Base-by-base conservation (phyloP, 35 echinoderm and acorn worm species). In the Apostichopus parvimensis region DNA sequence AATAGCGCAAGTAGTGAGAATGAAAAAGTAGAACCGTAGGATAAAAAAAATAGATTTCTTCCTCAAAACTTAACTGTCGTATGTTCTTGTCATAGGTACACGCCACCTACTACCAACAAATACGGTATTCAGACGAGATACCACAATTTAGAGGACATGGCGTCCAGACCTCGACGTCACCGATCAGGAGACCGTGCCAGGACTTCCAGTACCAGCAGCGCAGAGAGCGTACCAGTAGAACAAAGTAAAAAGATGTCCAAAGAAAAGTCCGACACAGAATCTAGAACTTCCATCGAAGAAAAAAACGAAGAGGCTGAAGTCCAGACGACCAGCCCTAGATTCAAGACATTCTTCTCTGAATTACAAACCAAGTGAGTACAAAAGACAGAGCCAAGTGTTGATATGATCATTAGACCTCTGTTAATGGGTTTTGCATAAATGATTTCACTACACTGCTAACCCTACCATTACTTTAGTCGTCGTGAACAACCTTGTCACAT, bases 101-200 rank as follows among this genome's bases (percentile, higher is more conserved):
- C 91, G 79, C 97, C 97, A 57, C 97, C 93, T 8, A 54, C 93
- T 71, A 75, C 92, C 62, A 94, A 91, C 82, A 96, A 93, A 79
- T 87, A 77, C 28, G 94, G 95, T 26, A 91, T 96, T 34, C 91
- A 90, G 22, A 99, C 97, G 0, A 93, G 92, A 26, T 99, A 96
- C 79, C 90, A 82, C 54, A 96, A 99, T 75, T 86, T 99, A 15
- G 97, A 99, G 91, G 97, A 99, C 45, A 95, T 99, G 25, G 97
- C 97, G 12, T 92, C 94, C 6, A 87, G 94, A 18, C 92, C 94
- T 14, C 90, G 81, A 55, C 80, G 54, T 28, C 28, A 87, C 8
- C 23, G 64, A 85, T 87, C 91, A 64, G 13, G 77, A 71, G 55
- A 91, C 87, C 14, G 80, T 25, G 21, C n/a, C 87, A n/a, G 79